These are phyloP conservation scores for Eptesicus fuscus DNA, from an alignment of 2,113 vertebrate genomes.

Conservation along the genomic window DNA sequence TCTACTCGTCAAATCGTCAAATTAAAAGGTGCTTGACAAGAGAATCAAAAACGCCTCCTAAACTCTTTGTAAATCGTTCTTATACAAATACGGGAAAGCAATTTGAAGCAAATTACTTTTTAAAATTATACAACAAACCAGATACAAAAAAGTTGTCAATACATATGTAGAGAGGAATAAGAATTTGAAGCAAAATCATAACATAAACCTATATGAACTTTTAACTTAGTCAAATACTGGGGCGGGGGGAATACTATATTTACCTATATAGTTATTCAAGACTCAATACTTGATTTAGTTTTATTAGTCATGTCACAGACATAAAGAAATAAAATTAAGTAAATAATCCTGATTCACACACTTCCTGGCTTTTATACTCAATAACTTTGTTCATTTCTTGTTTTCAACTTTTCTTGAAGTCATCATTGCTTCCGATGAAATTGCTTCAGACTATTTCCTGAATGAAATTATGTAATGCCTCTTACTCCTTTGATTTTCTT, in stretches of 20 bases:
- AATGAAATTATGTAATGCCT: slow-evolving; percentile 29
- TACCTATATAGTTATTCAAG: not conserved
- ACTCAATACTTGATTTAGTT: not conserved
- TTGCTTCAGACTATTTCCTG: slow-evolving; percentile 54
- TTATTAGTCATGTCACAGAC: slow-evolving; percentile 11
- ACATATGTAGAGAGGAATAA: not conserved
- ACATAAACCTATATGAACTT: not conserved
- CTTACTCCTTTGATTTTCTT: not conserved
- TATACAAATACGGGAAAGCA: not conserved
- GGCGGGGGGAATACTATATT: not conserved
- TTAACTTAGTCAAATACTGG: not conserved
- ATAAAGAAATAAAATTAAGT: slow-evolving; percentile 19
- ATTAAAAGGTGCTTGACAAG: not conserved
- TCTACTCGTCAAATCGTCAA: not conserved
- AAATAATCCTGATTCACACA: not conserved
- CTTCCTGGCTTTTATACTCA: not conserved
- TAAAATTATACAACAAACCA: not conserved
- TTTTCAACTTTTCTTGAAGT: slow-evolving; percentile 41
- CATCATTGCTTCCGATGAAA: slow-evolving; percentile 43
- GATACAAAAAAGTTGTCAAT: not conserved
- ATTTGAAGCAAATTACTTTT: not conserved
- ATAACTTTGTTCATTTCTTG: slow-evolving; percentile 17
- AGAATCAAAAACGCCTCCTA: not conserved
- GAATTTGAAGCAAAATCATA: slow-evolving; percentile 18
- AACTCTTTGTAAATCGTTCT: not conserved